These are phyloP conservation scores for Agriotes lineatus DNA, from an alignment of 2,888 invertebrate genomes.

Conservation along the genomic window DNA sequence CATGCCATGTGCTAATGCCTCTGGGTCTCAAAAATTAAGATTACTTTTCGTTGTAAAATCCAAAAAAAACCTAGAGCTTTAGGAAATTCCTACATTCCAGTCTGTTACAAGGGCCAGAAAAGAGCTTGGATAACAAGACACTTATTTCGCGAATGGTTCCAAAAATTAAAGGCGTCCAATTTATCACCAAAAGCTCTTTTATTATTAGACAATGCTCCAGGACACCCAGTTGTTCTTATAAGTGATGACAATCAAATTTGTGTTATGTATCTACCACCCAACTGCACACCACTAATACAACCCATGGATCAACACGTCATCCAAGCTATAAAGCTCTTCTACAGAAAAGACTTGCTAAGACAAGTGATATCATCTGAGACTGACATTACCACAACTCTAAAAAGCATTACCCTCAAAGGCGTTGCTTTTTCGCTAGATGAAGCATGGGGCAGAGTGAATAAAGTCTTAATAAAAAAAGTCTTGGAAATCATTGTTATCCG, in stretches of 20 bases:
- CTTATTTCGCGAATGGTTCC: slow-evolving; percentile 50
- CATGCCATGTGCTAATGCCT: slow-evolving; percentile 52
- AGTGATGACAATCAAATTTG: slow-evolving; percentile 29
- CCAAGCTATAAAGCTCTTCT: slow-evolving; percentile 1
- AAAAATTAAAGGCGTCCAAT: no score
- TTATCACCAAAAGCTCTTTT: no score
- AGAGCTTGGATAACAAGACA: slow-evolving; percentile 51
- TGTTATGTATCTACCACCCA: slow-evolving; percentile 35
- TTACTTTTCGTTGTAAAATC: slow-evolving; percentile 54
- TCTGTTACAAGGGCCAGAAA: slow-evolving; percentile 42
- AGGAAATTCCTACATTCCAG: slow-evolving; percentile 48
- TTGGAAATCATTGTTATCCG: neutral
- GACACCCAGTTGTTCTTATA: slow-evolving; percentile 21
- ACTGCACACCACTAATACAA: slow-evolving; percentile 33
- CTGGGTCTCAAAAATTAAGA: slow-evolving; percentile 52
- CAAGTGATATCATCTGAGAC: neutral
- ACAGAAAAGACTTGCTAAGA: neutral
- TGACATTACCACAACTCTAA: neutral
- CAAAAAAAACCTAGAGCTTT: slow-evolving; percentile 52
- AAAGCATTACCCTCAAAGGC: neutral
- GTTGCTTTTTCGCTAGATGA: neutral
- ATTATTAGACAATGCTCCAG: no score
- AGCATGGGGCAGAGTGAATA: neutral
- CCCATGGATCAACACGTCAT: slow-evolving; percentile 38
- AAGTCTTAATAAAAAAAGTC: neutral